A percentile compares a stretch with the other conserved stretches of the same genome.
phyloP scores from a whole-genome alignment of 92 coral and sea anemone genomes.

The Pocillopora grandis region DNA sequence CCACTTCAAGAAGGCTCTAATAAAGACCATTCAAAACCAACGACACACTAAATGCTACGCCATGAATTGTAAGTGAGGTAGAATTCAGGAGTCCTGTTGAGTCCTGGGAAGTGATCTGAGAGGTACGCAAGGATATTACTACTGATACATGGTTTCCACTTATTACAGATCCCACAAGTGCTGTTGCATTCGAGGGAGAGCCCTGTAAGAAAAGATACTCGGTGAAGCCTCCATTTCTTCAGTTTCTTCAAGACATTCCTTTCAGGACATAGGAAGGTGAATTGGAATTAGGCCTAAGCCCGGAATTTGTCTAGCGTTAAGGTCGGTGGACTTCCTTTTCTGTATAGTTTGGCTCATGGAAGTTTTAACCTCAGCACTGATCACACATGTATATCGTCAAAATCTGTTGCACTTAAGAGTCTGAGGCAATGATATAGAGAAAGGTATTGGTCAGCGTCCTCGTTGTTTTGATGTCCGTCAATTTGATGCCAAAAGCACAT shows the following conservation, averaged over 20 bases:
- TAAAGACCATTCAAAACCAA: constrained; percentile 25
- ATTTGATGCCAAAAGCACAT: too few relatives aligned
- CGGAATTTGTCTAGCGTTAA: too few relatives aligned
- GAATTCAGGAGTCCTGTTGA: constrained; percentile 4
- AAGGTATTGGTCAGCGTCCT: too few relatives aligned
- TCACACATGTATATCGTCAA: too few relatives aligned
- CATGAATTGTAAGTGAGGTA: constrained; percentile 19
- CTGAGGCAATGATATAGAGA: too few relatives aligned
- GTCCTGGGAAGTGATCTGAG: constrained; percentile 8
- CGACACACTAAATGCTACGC: constrained; percentile 25
- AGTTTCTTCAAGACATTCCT: too few relatives aligned
- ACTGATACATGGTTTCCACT: constrained; percentile 10
- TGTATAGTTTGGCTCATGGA: too few relatives aligned
- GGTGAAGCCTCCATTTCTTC: background rate
- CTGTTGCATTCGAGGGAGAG: background rate
- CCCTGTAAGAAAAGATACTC: background rate
- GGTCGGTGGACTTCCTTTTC: too few relatives aligned
- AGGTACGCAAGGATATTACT: background rate
- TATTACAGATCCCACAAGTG: constrained; percentile 3
- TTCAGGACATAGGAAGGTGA: too few relatives aligned
- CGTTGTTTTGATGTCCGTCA: too few relatives aligned
- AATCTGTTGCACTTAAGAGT: too few relatives aligned
- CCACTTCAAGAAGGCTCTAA: constrained; percentile 29
- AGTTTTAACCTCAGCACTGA: too few relatives aligned
- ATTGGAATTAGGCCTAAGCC: background rate